Base-by-base conservation (phyloP, 2,888 invertebrate species). In the Criorhina ranunculi region DNA sequence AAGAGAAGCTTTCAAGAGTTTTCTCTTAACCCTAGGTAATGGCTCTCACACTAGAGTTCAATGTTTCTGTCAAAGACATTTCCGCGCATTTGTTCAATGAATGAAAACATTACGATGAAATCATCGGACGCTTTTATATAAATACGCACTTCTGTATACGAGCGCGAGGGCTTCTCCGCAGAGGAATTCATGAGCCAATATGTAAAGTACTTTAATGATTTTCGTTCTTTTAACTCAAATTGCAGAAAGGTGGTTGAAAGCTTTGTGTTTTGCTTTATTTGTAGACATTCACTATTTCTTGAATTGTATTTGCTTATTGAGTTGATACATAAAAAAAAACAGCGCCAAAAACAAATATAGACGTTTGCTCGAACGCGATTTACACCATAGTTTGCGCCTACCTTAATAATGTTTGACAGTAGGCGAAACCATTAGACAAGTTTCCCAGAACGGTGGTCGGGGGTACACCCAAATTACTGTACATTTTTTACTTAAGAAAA, bases 71-170 rank as follows among this genome's bases (percentile, higher is more conserved):
- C 57, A 51, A 82, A 60, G 33, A 77, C 42, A 73, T 73, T 85
- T 80, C 57, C 73, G 60, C 85, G 64, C 77, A 46, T 66, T 86
- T 77, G 64, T 51, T 69, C 57, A 46, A 75, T 76, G 72, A 86
- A 86, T 86, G 81, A 78, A 83, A 73, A 78, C 51, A 53, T 59
- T 44, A 81, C 77, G 73, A 87, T 86, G 86, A 87, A 87, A 87
- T 87, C 87, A 87, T 87, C 82, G 29, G 73, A 79, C 79, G 73
- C 60, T 87, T 87, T 86, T 86, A 70, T 75, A 79, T 60, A 49
- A 69, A 77, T 62, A 73, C 76, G 44, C 37, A 66, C 29, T 62
- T 72, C 44, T 31, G 17, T 57, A 24, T 24, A n/a, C n/a, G n/a
- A n/a, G 49, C 40, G 49, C 19, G 31, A 29, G 31, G 24, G n/a